phyloP scores from a whole-genome alignment of 2,888 invertebrate genomes.

The Lordiphosa andalusiaca region DNA sequence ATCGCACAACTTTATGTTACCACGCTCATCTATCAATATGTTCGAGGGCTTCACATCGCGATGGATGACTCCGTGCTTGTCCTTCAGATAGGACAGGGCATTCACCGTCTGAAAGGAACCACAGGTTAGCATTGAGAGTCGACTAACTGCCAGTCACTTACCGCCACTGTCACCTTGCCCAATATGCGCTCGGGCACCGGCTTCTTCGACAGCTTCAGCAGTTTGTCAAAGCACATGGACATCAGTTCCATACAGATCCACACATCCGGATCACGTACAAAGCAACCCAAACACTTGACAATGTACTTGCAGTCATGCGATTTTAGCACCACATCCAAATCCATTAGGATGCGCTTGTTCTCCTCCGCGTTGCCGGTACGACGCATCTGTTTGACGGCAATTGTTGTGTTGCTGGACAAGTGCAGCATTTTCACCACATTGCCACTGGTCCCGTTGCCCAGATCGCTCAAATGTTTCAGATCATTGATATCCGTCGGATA shows the following conservation, averaged over 20 bases:
- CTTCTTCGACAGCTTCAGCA: conserved; percentile 90
- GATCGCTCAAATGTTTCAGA: conserved; percentile 91
- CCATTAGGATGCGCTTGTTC: conserved; percentile 99
- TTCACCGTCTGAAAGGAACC: conserved; percentile 88
- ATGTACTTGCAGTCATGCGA: conserved; percentile 98
- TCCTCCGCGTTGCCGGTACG: conserved; percentile 98
- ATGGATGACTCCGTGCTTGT: conserved; percentile 97
- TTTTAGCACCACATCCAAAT: conserved; percentile 98
- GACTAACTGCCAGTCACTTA: conserved; percentile 81
- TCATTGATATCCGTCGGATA: conserved; percentile 92
- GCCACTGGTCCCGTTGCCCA: conserved; percentile 97
- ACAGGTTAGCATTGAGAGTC: conserved; percentile 18
- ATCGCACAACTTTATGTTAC: conserved; percentile 98
- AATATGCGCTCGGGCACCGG: conserved; percentile 98
- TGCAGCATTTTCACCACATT: conserved; percentile 98
- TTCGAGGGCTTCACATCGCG: conserved; percentile 99
- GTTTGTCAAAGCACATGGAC: conserved; percentile 98
- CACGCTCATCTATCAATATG: conserved; percentile 96
- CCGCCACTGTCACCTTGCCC: conserved; percentile 98
- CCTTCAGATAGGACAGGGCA: conserved; percentile 98
- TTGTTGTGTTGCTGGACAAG: conserved; percentile 89
- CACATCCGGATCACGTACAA: conserved; percentile 97
- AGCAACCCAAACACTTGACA: conserved; percentile 97
- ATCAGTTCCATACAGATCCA: conserved; percentile 99
- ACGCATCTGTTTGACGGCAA: conserved; percentile 99